Evolutionary conservation across 2,113 vertebrate species (phyloP).

Genomic region (Scatophagus argus): DNA sequence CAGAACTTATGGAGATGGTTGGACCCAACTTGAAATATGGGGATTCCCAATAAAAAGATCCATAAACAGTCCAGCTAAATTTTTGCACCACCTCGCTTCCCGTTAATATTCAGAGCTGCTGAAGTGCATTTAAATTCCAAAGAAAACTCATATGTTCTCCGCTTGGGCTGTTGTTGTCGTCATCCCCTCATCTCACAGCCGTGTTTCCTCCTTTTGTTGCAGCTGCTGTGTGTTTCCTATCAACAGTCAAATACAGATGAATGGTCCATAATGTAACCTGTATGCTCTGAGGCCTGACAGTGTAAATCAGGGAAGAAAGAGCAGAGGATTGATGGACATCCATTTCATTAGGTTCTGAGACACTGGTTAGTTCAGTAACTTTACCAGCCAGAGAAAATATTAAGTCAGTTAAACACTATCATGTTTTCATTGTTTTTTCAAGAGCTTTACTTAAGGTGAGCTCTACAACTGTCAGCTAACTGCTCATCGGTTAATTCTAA

Average conservation of each 20-base stretch:
- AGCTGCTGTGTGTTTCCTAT: conserved; percentile 26
- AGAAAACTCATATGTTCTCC: conserved; percentile 24
- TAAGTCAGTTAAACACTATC: too few relatives aligned
- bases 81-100: conserved; percentile 14
- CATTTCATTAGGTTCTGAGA: conserved; percentile 16
- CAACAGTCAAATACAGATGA: conserved; percentile 46
- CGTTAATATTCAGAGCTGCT: conserved; percentile 37
- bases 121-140: conserved; percentile 47
- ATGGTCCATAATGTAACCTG: conserved; percentile 38
- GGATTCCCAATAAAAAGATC: conserved; percentile 11
- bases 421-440: too few relatives aligned
- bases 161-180: conserved; percentile 41
- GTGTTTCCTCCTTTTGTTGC: conserved; percentile 46
- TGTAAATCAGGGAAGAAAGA: conserved; percentile 44
- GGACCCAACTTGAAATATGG: conserved; percentile 17
- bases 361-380: too few relatives aligned
- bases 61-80: conserved; percentile 9
- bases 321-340: neutral
- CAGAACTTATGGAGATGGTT: conserved; percentile 1
- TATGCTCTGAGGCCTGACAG: conserved; percentile 32
- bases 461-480: too few relatives aligned
- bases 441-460: too few relatives aligned
- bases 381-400: too few relatives aligned
- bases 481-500: too few relatives aligned
- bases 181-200: conserved; percentile 16